Conservation (phyloP, 2,113 vertebrate genomes). For the Panthera leo region DNA sequence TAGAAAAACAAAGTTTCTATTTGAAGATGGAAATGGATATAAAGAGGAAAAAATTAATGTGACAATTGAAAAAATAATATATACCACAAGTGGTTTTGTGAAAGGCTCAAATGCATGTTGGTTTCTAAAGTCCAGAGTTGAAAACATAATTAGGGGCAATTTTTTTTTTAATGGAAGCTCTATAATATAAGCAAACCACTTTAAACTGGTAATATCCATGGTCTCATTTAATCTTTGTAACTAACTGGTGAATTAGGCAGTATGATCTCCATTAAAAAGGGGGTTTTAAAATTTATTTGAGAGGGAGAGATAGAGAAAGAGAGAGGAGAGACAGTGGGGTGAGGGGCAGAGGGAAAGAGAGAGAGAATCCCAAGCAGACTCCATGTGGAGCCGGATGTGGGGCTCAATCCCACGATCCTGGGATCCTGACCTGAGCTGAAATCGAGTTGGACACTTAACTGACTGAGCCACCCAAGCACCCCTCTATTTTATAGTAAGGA, state of each 20-base stretch:
- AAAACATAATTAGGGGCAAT: background rate
- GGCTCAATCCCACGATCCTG: too few species aligned
- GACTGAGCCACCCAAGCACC: too few species aligned
- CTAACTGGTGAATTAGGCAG: background rate
- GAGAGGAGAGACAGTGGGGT: too few species aligned
- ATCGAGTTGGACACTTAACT: too few species aligned
- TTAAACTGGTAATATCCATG: background rate
- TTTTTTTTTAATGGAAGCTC: background rate
- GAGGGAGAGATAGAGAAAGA: too few species aligned
- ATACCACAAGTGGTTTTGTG: background rate
- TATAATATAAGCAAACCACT: background rate
- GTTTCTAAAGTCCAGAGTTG: background rate
- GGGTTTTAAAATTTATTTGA: too few species aligned
- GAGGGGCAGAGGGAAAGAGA: too few species aligned
- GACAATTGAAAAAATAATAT: background rate
- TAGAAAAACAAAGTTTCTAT: background rate
- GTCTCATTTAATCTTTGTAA: background rate
- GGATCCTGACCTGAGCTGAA: too few species aligned
- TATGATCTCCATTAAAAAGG: background rate
- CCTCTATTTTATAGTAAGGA: background rate
- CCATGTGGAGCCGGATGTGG: too few species aligned
- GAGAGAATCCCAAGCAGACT: too few species aligned
- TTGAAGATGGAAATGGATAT: background rate
- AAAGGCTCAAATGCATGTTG: background rate
- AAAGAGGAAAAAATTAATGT: background rate